Conservation (phyloP, 2,797 vertebrate species). For the Brotula barbata region DNA sequence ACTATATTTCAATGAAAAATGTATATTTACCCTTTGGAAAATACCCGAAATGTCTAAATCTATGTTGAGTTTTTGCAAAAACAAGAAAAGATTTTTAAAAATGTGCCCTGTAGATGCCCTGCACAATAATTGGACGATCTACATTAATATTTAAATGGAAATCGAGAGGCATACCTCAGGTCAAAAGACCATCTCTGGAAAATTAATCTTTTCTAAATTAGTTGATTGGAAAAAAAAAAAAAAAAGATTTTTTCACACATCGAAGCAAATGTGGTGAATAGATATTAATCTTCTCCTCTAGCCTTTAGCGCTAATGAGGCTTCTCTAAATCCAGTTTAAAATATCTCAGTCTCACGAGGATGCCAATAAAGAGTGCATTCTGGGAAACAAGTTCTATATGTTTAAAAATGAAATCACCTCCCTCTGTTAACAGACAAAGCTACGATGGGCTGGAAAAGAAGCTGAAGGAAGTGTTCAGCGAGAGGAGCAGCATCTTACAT, state of each 20-base stretch:
- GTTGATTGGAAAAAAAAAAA: conserved; percentile 53
- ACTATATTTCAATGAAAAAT: conserved; percentile 29
- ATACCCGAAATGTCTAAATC: conserved; percentile 7
- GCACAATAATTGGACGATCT: conserved; percentile 45
- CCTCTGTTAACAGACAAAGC: conserved; percentile 83
- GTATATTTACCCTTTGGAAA: conserved; percentile 29
- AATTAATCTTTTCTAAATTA: conserved; percentile 45
- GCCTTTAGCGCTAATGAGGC: conserved; percentile 46
- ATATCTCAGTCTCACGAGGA: conserved; percentile 42
- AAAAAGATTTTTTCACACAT: conserved; percentile 19
- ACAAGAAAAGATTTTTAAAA: conserved; percentile 45
- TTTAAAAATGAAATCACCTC: conserved; percentile 56
- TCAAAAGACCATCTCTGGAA: conserved; percentile 52
- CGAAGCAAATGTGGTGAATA: conserved; percentile 41
- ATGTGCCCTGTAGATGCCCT: conserved; percentile 35
- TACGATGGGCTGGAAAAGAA: conserved; percentile 93
- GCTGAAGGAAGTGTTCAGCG: conserved; percentile 94
- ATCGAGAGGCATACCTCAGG: conserved; percentile 44
- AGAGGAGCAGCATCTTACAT: conserved; percentile 90
- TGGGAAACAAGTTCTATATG: conserved; percentile 29
- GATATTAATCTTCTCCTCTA: conserved; percentile 51
- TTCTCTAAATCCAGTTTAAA: conserved; percentile 59
- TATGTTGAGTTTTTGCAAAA: conserved; percentile 30
- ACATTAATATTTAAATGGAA: conserved; percentile 57
- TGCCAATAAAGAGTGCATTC: conserved; percentile 53